Percentiles rank a stretch among this genome's conserved stretches.
Evolutionary conservation across 2,888 invertebrate genomes (phyloP).

Genomic region (Hydriomena furcata): DNA sequence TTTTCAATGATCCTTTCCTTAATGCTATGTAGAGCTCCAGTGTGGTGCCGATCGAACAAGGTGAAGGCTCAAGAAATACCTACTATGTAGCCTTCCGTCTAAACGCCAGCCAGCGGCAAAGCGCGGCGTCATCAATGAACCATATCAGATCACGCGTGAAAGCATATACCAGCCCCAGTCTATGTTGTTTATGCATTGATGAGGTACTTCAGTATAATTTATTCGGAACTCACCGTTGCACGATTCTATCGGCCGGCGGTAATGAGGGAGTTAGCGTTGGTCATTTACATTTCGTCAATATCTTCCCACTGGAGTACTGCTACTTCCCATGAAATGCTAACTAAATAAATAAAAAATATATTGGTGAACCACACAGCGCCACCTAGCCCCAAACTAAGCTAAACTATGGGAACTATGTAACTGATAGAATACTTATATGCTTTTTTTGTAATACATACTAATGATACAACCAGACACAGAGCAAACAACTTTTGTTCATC

Average conservation of each 20-base stretch:
- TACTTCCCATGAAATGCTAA: neutral
- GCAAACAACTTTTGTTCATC: too few species aligned
- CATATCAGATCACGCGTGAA: constrained; percentile 17
- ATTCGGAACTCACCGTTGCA: constrained; percentile 23
- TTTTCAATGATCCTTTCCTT: too few species aligned
- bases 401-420: too few species aligned
- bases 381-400: too few species aligned
- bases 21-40: too few species aligned
- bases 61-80: too few species aligned
- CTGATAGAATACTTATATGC: too few species aligned
- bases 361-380: too few species aligned
- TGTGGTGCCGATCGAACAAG: too few species aligned
- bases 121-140: constrained; percentile 15
- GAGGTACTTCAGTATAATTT: constrained; percentile 22
- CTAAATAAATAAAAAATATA: too few species aligned
- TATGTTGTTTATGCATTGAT: constrained; percentile 19
- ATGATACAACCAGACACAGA: too few species aligned
- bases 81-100: neutral
- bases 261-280: constrained; percentile 13
- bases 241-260: constrained; percentile 19
- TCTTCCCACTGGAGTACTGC: neutral
- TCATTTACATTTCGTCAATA: constrained; percentile 18
- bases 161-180: constrained; percentile 13
- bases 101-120: constrained; percentile 7
- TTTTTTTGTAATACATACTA: too few species aligned